A percentile compares a stretch with the other conserved stretches of the same genome.
These are phyloP conservation scores for Clarias magur DNA, from an alignment of 2,113 vertebrate species.

Conservation along the genomic window DNA sequence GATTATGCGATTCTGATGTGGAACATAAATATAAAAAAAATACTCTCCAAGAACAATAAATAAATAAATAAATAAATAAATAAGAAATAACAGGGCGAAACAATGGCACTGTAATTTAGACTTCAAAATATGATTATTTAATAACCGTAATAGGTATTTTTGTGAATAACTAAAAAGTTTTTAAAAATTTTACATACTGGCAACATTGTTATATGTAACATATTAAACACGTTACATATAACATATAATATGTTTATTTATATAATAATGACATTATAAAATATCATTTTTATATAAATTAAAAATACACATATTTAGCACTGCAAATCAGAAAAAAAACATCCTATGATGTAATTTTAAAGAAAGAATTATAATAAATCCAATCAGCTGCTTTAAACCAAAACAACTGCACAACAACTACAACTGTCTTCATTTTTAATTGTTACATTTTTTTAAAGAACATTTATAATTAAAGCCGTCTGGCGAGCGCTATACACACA, in stretches of 20 bases:
- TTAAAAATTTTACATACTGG: background rate
- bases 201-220: too few relatives aligned
- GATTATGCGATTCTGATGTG: background rate
- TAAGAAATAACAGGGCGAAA: background rate
- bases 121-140: background rate
- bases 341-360: too few relatives aligned
- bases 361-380: background rate
- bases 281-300: too few relatives aligned
- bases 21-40: too few relatives aligned
- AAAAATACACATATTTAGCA: too few relatives aligned
- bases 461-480: background rate
- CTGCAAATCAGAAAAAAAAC: background rate
- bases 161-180: background rate
- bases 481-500: background rate
- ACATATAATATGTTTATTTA: too few relatives aligned
- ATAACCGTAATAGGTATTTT: background rate
- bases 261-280: too few relatives aligned
- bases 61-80: background rate
- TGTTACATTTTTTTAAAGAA: background rate
- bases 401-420: background rate
- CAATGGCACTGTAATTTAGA: background rate
- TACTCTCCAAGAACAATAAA: background rate
- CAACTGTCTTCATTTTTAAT: too few relatives aligned
- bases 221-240: too few relatives aligned
- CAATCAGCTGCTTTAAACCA: background rate